Conservation (phyloP, 1,140 invertebrate species). For the Trichonephila clavata region DNA sequence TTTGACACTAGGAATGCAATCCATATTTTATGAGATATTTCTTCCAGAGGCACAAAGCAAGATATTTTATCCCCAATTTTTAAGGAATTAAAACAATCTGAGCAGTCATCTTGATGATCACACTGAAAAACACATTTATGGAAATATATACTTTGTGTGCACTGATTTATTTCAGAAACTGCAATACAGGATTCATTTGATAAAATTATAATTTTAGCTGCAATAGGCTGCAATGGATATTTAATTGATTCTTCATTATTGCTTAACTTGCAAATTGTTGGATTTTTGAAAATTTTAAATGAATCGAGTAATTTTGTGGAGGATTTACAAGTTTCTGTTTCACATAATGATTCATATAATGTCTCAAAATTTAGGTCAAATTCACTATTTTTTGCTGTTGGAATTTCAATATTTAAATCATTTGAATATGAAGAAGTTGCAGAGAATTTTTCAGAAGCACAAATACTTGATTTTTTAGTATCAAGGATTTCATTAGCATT, state of each 20-base stretch:
- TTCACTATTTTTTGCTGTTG: not conserved
- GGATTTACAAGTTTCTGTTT: not conserved
- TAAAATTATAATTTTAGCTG: not conserved
- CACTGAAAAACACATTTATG: conserved; percentile 1
- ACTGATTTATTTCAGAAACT: not conserved
- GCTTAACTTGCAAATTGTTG: not conserved
- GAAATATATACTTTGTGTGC: conserved; percentile 11
- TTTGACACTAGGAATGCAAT: conserved; percentile 17
- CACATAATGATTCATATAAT: not conserved
- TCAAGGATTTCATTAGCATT: not conserved
- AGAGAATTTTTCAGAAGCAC: not conserved
- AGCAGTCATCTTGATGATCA: conserved; percentile 1
- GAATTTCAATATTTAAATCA: not conserved
- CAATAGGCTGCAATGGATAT: not conserved
- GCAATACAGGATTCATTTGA: not conserved
- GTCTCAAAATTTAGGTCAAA: not conserved
- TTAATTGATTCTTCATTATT: not conserved
- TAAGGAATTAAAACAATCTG: conserved; percentile 17
- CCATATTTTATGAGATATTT: conserved; percentile 7
- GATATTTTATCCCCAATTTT: conserved; percentile 21
- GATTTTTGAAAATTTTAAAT: not conserved
- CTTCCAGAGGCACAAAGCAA: not conserved
- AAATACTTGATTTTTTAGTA: not conserved
- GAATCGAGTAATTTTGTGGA: not conserved
- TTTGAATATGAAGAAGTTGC: not conserved